Conservation (phyloP, 1,140 invertebrate species). For the Drosophila ercepeae region DNA sequence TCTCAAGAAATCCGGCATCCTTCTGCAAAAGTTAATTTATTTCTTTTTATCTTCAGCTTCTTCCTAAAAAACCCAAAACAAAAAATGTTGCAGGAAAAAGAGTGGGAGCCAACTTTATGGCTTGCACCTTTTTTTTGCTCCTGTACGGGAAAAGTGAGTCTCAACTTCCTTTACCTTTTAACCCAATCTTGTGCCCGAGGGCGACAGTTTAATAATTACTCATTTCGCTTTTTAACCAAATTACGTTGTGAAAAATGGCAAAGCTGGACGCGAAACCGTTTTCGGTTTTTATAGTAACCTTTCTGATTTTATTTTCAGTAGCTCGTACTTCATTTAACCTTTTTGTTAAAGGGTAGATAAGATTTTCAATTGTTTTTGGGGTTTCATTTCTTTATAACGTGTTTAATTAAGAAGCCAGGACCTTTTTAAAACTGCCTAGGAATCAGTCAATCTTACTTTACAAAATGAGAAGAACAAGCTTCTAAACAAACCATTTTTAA, state of each 20-base stretch:
- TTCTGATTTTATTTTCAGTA: constrained; percentile 14
- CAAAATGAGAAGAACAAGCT: not conserved
- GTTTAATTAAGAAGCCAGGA: constrained; percentile 16
- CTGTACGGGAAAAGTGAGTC: constrained; percentile 30
- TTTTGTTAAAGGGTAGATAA: constrained; percentile 27
- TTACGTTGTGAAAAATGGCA: constrained; percentile 70
- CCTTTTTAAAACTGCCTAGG: constrained; percentile 1
- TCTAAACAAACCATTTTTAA: not conserved
- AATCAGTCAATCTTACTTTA: not conserved
- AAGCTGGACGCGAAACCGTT: constrained; percentile 38
- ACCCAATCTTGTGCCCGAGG: constrained; percentile 15
- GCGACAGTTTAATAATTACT: constrained; percentile 73
- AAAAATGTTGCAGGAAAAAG: not conserved
- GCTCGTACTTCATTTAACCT: constrained; percentile 26
- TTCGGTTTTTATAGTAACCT: constrained; percentile 17
- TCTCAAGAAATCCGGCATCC: constrained; percentile 3
- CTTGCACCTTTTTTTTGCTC: constrained; percentile 36
- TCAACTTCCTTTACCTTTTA: constrained; percentile 35
- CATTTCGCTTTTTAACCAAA: constrained; percentile 67
- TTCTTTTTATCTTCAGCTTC: constrained; percentile 14
- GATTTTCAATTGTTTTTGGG: constrained; percentile 30
- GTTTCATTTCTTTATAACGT: constrained; percentile 1
- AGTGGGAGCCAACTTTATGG: constrained; percentile 37
- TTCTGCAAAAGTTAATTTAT: constrained; percentile 45
- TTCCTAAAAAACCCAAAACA: not conserved